A percentile compares a stretch with the other conserved stretches of the same genome.
Conservation (phyloP, 2,797 vertebrate species). For the Channallabes apus region DNA sequence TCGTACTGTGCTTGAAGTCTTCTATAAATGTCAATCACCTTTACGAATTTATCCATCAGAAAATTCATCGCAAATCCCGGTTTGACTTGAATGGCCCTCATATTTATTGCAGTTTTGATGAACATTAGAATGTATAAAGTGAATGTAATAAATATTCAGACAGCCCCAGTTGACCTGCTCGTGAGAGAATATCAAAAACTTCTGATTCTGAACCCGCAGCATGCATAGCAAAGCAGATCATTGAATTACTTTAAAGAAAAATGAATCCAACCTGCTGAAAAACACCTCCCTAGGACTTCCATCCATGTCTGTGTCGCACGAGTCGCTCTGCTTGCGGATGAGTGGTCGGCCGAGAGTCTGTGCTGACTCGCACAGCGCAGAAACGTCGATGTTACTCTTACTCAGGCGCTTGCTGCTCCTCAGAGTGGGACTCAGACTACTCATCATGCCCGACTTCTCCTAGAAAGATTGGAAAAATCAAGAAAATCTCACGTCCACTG, state of each 20-base stretch:
- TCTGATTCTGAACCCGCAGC: too few species aligned
- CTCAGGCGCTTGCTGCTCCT: constrained; percentile 83
- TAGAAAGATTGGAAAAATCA: neutral
- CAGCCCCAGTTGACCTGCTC: neutral
- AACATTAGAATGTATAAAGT: neutral
- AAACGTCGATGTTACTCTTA: constrained; percentile 85
- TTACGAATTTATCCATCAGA: too few species aligned
- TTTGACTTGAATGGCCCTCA: too few species aligned
- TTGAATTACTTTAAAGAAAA: constrained; percentile 28
- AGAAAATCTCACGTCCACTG: neutral
- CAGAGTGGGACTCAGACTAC: constrained; percentile 66
- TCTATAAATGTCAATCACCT: too few species aligned
- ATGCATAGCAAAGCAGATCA: neutral
- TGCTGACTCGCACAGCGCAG: constrained; percentile 71
- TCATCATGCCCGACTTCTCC: constrained; percentile 40
- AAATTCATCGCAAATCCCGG: too few species aligned
- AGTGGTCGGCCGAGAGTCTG: constrained; percentile 72
- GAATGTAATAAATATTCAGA: too few species aligned
- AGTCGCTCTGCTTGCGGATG: constrained; percentile 83
- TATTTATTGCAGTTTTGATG: neutral
- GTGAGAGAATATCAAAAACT: neutral
- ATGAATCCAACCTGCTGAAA: constrained; percentile 76
- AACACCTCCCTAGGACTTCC: constrained; percentile 82
- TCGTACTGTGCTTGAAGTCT: too few species aligned
- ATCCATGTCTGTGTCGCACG: constrained; percentile 79